Evolutionary conservation across 2,113 vertebrate species (phyloP).

Genomic region (Periophthalmodon schlosseri): DNA sequence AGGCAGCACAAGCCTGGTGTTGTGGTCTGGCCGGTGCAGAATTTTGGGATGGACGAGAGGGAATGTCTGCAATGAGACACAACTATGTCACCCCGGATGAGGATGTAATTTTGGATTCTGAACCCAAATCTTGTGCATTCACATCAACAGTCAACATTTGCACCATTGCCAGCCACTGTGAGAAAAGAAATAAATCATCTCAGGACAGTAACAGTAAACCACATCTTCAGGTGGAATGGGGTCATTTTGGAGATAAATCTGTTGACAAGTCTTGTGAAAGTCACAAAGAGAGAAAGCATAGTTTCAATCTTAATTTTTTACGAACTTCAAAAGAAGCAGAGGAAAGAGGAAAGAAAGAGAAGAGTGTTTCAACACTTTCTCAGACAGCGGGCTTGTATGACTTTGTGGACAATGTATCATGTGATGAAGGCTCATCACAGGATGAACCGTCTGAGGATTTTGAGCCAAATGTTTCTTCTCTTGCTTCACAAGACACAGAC

Average conservation of each 20-base stretch:
- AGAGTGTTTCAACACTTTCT: conserved; percentile 3
- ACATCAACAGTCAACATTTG: conserved; percentile 24
- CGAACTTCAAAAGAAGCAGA: conserved; percentile 20
- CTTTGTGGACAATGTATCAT: conserved; percentile 61
- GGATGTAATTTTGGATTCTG: conserved; percentile 44
- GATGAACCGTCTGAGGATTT: conserved; percentile 70
- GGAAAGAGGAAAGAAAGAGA: conserved; percentile 7
- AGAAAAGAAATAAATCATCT: conserved; percentile 41
- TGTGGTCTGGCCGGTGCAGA: conserved; percentile 55
- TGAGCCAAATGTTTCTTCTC: conserved; percentile 65
- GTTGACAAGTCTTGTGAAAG: background rate
- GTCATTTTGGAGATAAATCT: conserved; percentile 5
- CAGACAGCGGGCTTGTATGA: conserved; percentile 28
- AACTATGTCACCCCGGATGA: conserved; percentile 14
- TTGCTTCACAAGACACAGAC: conserved; percentile 37
- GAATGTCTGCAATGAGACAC: conserved; percentile 42
- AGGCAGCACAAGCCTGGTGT: conserved; percentile 58
- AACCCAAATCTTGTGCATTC: conserved; percentile 48
- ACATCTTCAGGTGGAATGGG: conserved; percentile 16
- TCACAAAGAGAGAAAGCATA: conserved; percentile 6
- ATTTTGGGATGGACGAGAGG: conserved; percentile 56
- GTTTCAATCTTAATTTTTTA: conserved; percentile 6
- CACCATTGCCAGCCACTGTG: conserved; percentile 40
- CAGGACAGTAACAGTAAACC: conserved; percentile 53
- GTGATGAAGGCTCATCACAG: conserved; percentile 51